Evolutionary conservation across 2,113 vertebrate genomes (phyloP).

Genomic region (Clupea harengus): DNA sequence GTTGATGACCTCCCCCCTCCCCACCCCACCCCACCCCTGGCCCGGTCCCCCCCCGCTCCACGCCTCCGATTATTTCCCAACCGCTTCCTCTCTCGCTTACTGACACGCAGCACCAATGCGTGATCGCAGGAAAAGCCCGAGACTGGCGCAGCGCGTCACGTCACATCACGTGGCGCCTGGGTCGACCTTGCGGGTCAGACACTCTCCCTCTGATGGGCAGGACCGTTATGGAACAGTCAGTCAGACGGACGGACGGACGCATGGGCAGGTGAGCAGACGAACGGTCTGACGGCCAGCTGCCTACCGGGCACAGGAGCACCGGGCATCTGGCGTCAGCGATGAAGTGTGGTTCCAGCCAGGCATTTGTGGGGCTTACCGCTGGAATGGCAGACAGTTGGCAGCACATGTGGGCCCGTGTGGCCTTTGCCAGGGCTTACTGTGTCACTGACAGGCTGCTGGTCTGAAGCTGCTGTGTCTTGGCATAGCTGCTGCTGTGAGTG

Average conservation of each 20-base stretch:
- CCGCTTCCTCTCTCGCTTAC: conserved; percentile 46
- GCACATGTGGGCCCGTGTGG: neutral
- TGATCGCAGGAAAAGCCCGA: neutral
- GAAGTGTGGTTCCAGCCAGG: neutral
- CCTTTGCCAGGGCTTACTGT: neutral
- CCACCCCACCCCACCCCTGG: neutral
- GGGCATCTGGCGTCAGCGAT: neutral
- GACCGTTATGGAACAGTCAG: too few species aligned
- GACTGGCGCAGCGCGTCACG: neutral
- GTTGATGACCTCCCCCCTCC: neutral
- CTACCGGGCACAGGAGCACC: neutral
- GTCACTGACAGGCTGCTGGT: neutral
- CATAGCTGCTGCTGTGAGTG: neutral
- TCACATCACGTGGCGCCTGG: conserved; percentile 37
- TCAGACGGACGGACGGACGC: neutral
- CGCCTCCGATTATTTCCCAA: conserved; percentile 49
- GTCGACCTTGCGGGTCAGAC: conserved; percentile 24
- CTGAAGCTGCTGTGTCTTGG: neutral
- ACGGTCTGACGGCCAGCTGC: neutral
- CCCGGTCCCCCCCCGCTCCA: neutral
- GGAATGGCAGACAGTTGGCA: conserved; percentile 10
- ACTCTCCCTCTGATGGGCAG: neutral
- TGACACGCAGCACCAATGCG: conserved; percentile 24
- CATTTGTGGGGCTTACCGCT: neutral
- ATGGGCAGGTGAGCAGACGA: neutral